A percentile compares a stretch with the other conserved stretches of the same genome.
phyloP scores from a whole-genome alignment of 30 jellyfish, hydroid and myxozoan genomes.

The Hydractinia symbiolongicarpus region DNA sequence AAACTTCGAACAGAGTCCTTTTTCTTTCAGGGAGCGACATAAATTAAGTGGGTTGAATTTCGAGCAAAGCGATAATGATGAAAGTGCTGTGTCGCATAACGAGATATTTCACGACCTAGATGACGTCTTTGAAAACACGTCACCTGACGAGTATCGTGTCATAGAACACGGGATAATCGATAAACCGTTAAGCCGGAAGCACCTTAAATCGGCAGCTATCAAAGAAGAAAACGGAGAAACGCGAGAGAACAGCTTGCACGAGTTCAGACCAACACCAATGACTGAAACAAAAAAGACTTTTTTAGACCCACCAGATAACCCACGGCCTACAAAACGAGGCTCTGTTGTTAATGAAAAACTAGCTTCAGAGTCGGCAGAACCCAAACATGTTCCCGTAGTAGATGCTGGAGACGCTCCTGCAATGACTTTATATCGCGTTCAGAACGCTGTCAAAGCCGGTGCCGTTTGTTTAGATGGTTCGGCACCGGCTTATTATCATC shows the following conservation, averaged over 20 bases:
- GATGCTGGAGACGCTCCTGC: conserved; percentile 28
- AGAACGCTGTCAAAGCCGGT: conserved; percentile 72
- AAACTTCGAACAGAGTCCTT: no score
- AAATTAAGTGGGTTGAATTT: neutral
- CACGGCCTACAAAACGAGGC: neutral
- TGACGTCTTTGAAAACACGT: conserved; percentile 1
- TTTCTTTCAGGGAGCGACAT: neutral
- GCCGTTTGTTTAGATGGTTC: conserved; percentile 99
- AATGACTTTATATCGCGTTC: conserved; percentile 70
- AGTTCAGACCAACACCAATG: neutral
- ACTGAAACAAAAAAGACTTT: conserved; percentile 1
- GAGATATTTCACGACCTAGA: neutral
- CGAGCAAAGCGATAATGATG: neutral
- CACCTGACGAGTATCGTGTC: conserved; percentile 10
- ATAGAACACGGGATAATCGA: neutral
- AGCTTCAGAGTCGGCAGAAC: neutral
- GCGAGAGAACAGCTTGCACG: conserved; percentile 3
- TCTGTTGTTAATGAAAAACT: neutral
- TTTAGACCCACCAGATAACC: conserved; percentile 10
- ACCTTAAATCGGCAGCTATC: neutral
- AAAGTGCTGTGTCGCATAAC: conserved; percentile 7
- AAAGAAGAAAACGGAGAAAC: conserved; percentile 1
- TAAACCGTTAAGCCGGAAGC: neutral
- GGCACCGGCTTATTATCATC: conserved; percentile 96
- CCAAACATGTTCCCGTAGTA: neutral